phyloP scores from a whole-genome alignment of 2,113 vertebrate genomes.

The Carollia perspicillata region DNA sequence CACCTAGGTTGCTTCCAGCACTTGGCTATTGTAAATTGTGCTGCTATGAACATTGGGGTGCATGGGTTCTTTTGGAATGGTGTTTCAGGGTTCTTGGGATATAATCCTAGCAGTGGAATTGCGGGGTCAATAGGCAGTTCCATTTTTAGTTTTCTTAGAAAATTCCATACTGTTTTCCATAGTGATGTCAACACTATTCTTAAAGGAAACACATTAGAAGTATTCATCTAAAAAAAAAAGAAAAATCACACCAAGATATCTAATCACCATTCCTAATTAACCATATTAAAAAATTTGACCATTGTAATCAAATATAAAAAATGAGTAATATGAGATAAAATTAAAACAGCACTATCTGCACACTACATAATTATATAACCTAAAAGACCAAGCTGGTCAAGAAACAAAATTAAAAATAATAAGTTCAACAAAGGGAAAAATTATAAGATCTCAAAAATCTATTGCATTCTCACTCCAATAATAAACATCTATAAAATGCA shows the following conservation, averaged over 20 bases:
- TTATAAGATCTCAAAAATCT: constrained; percentile 30
- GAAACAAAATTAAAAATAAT: constrained; percentile 31
- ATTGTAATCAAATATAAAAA: constrained; percentile 13
- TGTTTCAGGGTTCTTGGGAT: too few species aligned
- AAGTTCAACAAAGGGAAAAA: neutral
- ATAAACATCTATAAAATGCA: constrained; percentile 17
- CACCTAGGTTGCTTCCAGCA: too few species aligned
- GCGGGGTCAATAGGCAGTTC: too few species aligned
- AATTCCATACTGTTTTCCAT: too few species aligned
- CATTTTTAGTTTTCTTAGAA: too few species aligned
- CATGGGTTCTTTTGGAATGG: too few species aligned
- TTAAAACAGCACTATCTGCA: neutral
- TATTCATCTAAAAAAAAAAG: neutral
- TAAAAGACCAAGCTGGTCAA: neutral
- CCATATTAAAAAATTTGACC: constrained; percentile 11
- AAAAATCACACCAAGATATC: neutral
- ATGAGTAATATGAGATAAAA: neutral
- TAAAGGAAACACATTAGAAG: neutral
- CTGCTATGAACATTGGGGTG: too few species aligned
- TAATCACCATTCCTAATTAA: constrained; percentile 29
- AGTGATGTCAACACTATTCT: too few species aligned
- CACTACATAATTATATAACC: neutral
- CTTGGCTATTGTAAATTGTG: too few species aligned
- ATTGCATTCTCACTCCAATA: neutral
- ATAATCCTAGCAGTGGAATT: too few species aligned